A percentile compares a stretch with the other conserved stretches of the same genome.
Conservation (phyloP, 1,140 invertebrate genomes). For the Musca vetustissima region DNA sequence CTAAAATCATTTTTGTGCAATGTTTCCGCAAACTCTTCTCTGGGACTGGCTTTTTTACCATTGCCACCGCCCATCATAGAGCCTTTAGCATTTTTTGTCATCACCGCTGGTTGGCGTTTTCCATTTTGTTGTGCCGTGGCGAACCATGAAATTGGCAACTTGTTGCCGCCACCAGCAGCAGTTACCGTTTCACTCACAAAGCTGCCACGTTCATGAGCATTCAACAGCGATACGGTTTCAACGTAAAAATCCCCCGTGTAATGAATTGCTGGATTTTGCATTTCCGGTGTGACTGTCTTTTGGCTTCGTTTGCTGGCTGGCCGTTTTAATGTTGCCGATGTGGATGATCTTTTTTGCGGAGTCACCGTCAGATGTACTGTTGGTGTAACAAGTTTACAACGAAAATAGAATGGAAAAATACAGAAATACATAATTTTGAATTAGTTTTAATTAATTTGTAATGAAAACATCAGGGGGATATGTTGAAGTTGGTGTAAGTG, state of each 20-base stretch:
- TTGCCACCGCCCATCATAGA: too few relatives aligned
- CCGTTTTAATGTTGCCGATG: conserved; percentile 11
- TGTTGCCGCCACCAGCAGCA: conserved; percentile 26
- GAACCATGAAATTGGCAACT: conserved; percentile 34
- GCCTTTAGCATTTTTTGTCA: neutral
- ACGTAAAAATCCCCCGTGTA: conserved; percentile 31
- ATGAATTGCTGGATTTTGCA: conserved; percentile 11
- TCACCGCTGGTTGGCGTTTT: conserved; percentile 3
- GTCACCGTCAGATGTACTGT: conserved; percentile 7
- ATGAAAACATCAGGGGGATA: neutral
- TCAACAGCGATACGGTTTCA: conserved; percentile 27
- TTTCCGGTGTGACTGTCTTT: neutral
- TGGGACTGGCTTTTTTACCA: neutral
- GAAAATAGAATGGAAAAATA: neutral
- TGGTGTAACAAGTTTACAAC: neutral
- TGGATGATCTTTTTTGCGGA: neutral
- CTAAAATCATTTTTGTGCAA: neutral
- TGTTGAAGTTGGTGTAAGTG: too few relatives aligned
- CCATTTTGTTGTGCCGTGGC: conserved; percentile 17
- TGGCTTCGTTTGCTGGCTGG: neutral
- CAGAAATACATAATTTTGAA: conserved; percentile 1
- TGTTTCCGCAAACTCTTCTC: neutral
- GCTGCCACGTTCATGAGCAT: conserved; percentile 29
- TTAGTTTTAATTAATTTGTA: conserved; percentile 15
- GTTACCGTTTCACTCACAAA: conserved; percentile 25